phyloP scores from a whole-genome alignment of 2,888 invertebrate species.

The Temnothorax unifasciatus region DNA sequence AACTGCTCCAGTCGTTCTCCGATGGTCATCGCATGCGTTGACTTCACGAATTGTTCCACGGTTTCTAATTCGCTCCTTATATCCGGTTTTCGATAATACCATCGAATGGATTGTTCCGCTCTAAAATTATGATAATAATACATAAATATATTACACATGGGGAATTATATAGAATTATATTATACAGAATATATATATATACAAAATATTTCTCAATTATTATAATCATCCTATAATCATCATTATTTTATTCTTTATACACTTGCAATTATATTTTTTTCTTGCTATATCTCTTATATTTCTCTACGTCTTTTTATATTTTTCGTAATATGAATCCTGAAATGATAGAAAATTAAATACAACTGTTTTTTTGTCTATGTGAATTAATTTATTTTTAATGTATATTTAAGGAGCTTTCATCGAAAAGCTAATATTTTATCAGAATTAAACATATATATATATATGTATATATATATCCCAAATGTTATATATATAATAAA shows the following conservation, averaged over 20 bases:
- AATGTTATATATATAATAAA: background rate
- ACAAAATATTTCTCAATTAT: background rate
- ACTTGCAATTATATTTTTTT: background rate
- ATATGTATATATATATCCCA: no score
- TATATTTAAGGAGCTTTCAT: background rate
- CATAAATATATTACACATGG: background rate
- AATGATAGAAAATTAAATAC: constrained; percentile 1
- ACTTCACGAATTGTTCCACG: constrained; percentile 70
- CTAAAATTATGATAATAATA: constrained; percentile 29
- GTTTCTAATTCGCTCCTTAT: constrained; percentile 68
- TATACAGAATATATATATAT: background rate
- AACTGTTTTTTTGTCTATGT: background rate
- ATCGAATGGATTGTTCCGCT: constrained; percentile 75
- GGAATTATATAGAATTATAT: background rate
- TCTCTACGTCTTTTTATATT: background rate
- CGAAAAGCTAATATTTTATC: background rate
- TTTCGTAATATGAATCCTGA: background rate
- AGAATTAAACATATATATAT: constrained; percentile 14
- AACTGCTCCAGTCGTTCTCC: constrained; percentile 60
- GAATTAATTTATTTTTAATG: background rate
- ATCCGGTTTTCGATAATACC: constrained; percentile 75
- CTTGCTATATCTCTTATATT: background rate
- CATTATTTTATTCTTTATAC: background rate
- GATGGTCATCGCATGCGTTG: constrained; percentile 51
- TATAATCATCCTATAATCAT: background rate